Evolutionary conservation across 1,140 invertebrate species (phyloP), one percentile per base, ranked within the genome.

Genomic region (Tetragnatha versicolor): DNA sequence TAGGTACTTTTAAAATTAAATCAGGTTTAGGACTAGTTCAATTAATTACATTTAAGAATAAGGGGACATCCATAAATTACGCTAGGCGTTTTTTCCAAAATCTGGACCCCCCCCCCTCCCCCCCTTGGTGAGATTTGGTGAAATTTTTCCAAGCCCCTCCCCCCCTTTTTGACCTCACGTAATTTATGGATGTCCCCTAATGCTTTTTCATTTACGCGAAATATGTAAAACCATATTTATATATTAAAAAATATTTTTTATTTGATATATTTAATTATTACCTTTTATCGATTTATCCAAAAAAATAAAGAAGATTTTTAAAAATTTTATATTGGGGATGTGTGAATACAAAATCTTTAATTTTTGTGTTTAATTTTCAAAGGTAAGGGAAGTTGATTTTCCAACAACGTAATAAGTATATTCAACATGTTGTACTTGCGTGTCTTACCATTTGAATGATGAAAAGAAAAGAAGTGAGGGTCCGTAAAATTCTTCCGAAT

Each of bases 391-490:
- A 25, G 3, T 37, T 20, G 9, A 14, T 6, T 37, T 35, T n/a
- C 10, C 29, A 7, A 5, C 12, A 4, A 14, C 12, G 9, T 37
- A 37, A 0, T 2, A 22, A 53, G 12, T 53, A 53, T 27, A 5
- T n/a, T n/a, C n/a, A n/a, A n/a, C n/a, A n/a, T n/a, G n/a, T n/a
- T n/a, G n/a, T n/a, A n/a, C n/a, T n/a, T n/a, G 22, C 9, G 10
- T 55, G 27, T 3, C 61, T 65, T n/a, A 95, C 83, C 90, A 94
- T 92, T 86, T 95, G 93, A 5, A 94, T 81, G 31, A 91, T 91
- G 80, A 93, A 94, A 0, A 92, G 89, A 45, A 93, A 82, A 12
- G 93, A 94, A 3, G 93, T 92, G 33, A 89, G 82, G 80, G 92
- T 84, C 82, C 93, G 86, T 53, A 91, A 88, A 17, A 83, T 85